A percentile compares a stretch with the other conserved stretches of the same genome.
Conservation (phyloP, 2,113 vertebrate genomes). For the Myiozetetes cayanensis region DNA sequence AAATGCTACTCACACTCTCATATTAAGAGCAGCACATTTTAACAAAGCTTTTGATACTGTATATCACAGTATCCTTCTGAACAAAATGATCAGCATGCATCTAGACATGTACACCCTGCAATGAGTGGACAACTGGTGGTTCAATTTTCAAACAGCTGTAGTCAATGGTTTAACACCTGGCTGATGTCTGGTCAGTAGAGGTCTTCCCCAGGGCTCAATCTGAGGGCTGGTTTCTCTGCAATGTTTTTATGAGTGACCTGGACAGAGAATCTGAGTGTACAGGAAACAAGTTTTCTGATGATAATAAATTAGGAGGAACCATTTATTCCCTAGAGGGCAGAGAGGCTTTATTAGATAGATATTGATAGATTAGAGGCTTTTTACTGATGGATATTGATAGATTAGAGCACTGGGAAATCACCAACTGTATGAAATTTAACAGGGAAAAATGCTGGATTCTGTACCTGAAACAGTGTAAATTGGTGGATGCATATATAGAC, state of each 20-base stretch:
- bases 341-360: neutral
- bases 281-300: neutral
- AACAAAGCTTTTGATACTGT: neutral
- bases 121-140: neutral
- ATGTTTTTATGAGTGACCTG: neutral
- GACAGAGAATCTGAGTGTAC: neutral
- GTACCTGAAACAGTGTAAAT: neutral
- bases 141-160: neutral
- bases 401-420: neutral
- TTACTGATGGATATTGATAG: neutral
- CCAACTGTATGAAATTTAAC: fast-evolving
- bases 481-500: fast-evolving
- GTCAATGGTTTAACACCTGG: neutral
- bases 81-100: neutral
- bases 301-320: neutral
- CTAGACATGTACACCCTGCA: neutral
- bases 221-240: neutral
- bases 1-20: neutral
- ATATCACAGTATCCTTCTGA: neutral
- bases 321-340: neutral
- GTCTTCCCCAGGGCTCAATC: neutral
- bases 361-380: neutral
- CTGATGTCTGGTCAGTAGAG: neutral
- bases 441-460: neutral
- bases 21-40: neutral